phyloP scores from a whole-genome alignment of 2,888 invertebrate genomes.

The Lithosia quadra region DNA sequence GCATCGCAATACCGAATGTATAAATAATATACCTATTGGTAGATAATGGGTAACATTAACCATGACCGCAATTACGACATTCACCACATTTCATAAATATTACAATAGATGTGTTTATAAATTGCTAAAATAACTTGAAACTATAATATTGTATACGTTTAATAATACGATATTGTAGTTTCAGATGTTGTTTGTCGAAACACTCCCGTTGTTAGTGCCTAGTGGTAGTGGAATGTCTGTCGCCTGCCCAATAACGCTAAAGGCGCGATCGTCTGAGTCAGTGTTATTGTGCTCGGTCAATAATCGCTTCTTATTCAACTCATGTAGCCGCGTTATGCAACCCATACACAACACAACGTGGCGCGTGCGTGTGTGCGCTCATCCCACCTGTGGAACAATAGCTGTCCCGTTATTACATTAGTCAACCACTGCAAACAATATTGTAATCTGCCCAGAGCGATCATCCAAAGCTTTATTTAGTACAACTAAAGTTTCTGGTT shows the following conservation, averaged over 20 bases:
- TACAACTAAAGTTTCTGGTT: neutral
- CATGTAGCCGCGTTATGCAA: constrained; percentile 24
- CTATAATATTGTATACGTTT: too few relatives aligned
- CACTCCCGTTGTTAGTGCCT: neutral
- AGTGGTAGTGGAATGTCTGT: neutral
- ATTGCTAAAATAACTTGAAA: too few relatives aligned
- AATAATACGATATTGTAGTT: too few relatives aligned
- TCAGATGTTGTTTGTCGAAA: neutral
- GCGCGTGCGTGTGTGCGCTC: neutral
- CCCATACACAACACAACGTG: constrained; percentile 22
- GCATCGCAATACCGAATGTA: too few relatives aligned
- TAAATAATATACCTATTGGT: too few relatives aligned
- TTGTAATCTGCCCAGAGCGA: neutral
- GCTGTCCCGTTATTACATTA: constrained; percentile 19
- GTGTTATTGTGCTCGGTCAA: constrained; percentile 20
- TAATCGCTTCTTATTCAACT: constrained; percentile 23
- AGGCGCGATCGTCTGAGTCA: constrained; percentile 13
- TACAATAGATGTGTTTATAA: neutral
- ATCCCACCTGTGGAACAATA: constrained; percentile 8
- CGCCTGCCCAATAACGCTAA: neutral
- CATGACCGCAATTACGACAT: neutral
- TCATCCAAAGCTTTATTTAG: neutral
- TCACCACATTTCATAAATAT: neutral
- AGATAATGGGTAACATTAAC: neutral
- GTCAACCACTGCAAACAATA: constrained; percentile 5